These are phyloP conservation scores for Hirudinaria manillensis DNA, from an alignment of 2,888 invertebrate species.

Conservation along the genomic window DNA sequence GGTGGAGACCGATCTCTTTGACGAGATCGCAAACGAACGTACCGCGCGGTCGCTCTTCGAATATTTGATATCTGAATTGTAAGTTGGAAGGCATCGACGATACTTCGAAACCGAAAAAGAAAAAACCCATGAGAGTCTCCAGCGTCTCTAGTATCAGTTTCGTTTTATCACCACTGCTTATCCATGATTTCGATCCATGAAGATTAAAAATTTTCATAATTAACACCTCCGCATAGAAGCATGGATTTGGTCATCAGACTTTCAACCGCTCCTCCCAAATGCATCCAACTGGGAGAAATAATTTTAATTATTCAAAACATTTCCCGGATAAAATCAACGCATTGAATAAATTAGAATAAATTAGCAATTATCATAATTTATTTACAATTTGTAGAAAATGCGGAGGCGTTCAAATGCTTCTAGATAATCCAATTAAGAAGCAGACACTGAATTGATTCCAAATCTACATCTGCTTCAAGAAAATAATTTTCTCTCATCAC, in stretches of 20 bases:
- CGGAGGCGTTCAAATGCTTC: too few relatives aligned
- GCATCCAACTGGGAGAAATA: too few relatives aligned
- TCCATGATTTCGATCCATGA: conserved; percentile 3
- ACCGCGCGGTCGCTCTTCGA: conserved; percentile 13
- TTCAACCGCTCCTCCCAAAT: too few relatives aligned
- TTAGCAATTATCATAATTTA: too few relatives aligned
- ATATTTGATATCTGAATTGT: conserved; percentile 6
- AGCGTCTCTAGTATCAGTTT: background rate
- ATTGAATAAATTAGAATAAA: too few relatives aligned
- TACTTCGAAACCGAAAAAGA: conserved; percentile 2
- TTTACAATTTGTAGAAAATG: too few relatives aligned
- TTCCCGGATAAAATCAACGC: too few relatives aligned
- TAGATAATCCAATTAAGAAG: too few relatives aligned
- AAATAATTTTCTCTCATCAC: too few relatives aligned
- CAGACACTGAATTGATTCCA: too few relatives aligned
- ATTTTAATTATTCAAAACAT: too few relatives aligned
- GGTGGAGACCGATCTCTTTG: background rate
- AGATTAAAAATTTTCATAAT: conserved; percentile 13
- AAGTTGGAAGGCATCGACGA: background rate
- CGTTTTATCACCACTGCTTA: background rate
- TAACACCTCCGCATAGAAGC: background rate
- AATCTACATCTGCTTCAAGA: too few relatives aligned
- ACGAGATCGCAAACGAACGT: conserved; percentile 18
- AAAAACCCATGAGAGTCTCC: background rate
- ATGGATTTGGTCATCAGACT: background rate